These are phyloP conservation scores for Dendrolimus pini DNA, from an alignment of 2,888 invertebrate species.

Conservation along the genomic window DNA sequence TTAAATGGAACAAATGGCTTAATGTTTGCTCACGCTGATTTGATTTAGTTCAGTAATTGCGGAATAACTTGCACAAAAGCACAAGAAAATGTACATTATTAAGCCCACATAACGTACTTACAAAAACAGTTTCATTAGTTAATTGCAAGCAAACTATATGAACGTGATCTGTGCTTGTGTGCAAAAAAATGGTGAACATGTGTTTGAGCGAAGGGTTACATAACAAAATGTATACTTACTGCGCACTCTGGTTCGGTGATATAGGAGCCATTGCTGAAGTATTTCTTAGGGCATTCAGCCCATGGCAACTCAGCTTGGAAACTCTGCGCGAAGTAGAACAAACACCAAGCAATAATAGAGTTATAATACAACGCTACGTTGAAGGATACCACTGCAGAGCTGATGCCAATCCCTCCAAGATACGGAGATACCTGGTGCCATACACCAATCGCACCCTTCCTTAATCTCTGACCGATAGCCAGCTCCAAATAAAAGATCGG, in stretches of 20 bases:
- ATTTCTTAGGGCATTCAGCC: constrained; percentile 92
- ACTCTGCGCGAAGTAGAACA: constrained; percentile 95
- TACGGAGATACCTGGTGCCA: constrained; percentile 96
- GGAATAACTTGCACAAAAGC: too few species aligned
- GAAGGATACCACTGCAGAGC: constrained; percentile 96
- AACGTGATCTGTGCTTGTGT: too few species aligned
- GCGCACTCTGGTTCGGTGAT: constrained; percentile 88
- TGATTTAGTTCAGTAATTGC: too few species aligned
- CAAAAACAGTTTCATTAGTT: too few species aligned
- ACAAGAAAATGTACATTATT: too few species aligned
- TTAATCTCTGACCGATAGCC: constrained; percentile 94
- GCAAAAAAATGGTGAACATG: not conserved
- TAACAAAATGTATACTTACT: constrained; percentile 67
- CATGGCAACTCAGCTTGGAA: constrained; percentile 95
- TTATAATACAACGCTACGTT: constrained; percentile 98
- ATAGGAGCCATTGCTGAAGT: constrained; percentile 87
- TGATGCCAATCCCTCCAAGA: constrained; percentile 92
- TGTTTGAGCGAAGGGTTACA: not conserved
- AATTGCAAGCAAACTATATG: too few species aligned
- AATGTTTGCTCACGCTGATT: too few species aligned
- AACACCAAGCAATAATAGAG: constrained; percentile 98
- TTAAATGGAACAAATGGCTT: too few species aligned
- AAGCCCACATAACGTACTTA: too few species aligned
- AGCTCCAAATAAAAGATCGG: constrained; percentile 97
- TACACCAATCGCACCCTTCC: constrained; percentile 96